phyloP scores from a whole-genome alignment of 1,140 invertebrate genomes.

The Linepithema humile region DNA sequence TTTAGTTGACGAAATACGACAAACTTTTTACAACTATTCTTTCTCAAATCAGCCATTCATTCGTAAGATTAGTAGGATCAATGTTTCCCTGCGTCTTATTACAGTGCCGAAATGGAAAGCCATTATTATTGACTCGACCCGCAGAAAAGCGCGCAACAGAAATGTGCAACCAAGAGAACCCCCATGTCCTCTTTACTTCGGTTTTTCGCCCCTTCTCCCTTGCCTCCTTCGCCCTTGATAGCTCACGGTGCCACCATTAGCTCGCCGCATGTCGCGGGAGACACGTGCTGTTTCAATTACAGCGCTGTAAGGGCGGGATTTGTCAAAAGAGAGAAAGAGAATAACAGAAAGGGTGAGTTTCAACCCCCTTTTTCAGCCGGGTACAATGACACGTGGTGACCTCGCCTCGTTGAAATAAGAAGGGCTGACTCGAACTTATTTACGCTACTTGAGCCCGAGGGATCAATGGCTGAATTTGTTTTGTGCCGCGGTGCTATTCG shows the following conservation, averaged over 20 bases:
- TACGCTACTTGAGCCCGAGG: neutral
- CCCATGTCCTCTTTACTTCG: neutral
- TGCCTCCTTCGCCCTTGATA: conserved; percentile 63
- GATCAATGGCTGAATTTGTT: conserved; percentile 23
- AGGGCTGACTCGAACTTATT: conserved; percentile 11
- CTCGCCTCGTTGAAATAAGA: conserved; percentile 31
- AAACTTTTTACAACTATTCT: too few relatives aligned
- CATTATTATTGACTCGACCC: conserved; percentile 67
- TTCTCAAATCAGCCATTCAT: neutral
- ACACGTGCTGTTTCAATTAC: conserved; percentile 75
- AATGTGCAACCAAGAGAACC: conserved; percentile 26
- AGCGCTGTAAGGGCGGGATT: conserved; percentile 60
- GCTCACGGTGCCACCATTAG: conserved; percentile 70
- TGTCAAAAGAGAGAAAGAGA: conserved; percentile 13
- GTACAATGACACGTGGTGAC: conserved; percentile 45
- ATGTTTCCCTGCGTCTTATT: neutral
- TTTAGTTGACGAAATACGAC: too few relatives aligned
- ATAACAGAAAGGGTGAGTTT: conserved; percentile 33
- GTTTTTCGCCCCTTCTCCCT: conserved; percentile 23
- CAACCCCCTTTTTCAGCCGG: conserved; percentile 37
- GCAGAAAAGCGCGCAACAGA: conserved; percentile 49
- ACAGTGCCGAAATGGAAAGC: conserved; percentile 28
- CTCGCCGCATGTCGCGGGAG: conserved; percentile 63
- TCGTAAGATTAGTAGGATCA: neutral
- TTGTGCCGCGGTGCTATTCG: neutral